Evolutionary conservation across 2,888 invertebrate genomes (phyloP).

Genomic region (Phortica okadai): DNA sequence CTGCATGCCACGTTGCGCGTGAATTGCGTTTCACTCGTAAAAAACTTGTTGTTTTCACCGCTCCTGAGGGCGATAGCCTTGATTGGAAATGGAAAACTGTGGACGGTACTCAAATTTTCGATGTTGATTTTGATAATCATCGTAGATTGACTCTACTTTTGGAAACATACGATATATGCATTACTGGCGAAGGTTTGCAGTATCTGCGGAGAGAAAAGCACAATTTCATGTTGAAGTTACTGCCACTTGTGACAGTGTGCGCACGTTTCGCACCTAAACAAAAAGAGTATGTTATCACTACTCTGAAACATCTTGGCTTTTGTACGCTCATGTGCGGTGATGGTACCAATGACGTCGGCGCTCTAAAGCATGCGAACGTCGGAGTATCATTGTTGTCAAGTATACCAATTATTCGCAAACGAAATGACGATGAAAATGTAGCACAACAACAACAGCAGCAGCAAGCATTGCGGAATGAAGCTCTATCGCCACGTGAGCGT

Average conservation of each 20-base stretch:
- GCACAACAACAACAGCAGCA: constrained; percentile 29
- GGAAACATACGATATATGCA: constrained; percentile 90
- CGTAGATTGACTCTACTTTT: constrained; percentile 83
- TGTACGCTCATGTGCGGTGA: constrained; percentile 99
- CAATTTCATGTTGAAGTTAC: constrained; percentile 82
- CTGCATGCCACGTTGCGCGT: constrained; percentile 98
- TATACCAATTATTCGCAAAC: constrained; percentile 80
- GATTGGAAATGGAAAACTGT: constrained; percentile 89
- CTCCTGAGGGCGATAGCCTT: constrained; percentile 62
- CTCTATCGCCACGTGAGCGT: constrained; percentile 71
- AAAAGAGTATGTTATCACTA: constrained; percentile 95
- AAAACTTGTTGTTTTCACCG: constrained; percentile 80
- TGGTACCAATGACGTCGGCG: constrained; percentile 99
- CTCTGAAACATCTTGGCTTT: constrained; percentile 89
- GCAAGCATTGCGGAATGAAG: constrained; percentile 47
- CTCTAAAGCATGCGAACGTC: constrained; percentile 98
- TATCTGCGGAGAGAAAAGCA: constrained; percentile 82
- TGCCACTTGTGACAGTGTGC: constrained; percentile 93
- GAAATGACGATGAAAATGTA: constrained; percentile 58
- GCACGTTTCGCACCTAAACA: constrained; percentile 99
- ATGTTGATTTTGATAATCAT: constrained; percentile 57
- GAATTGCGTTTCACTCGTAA: constrained; percentile 93
- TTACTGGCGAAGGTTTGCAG: constrained; percentile 93
- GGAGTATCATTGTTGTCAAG: constrained; percentile 94
- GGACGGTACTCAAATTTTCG: constrained; percentile 78